phyloP scores from a whole-genome alignment of 2,797 vertebrate genomes.

The Erethizon dorsatum region DNA sequence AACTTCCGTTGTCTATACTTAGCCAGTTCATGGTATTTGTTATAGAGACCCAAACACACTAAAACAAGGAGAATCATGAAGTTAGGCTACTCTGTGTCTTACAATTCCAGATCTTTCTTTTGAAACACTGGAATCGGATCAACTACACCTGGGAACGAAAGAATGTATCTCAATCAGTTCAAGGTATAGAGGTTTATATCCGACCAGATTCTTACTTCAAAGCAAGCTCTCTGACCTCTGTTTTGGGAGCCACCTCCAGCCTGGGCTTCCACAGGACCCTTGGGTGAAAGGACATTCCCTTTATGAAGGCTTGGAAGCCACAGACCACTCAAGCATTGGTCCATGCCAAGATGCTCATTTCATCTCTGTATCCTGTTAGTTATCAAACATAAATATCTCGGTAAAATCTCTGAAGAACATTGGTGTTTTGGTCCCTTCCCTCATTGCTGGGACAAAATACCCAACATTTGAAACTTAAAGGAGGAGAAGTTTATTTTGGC shows the following conservation, averaged over 20 bases:
- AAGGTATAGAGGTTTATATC: neutral
- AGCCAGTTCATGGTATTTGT: neutral
- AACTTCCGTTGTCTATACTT: too few relatives aligned
- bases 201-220: neutral
- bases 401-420: neutral
- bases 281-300: neutral
- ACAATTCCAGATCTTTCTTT: neutral
- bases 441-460: neutral
- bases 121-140: neutral
- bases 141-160: neutral
- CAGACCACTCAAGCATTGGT: neutral
- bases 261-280: neutral
- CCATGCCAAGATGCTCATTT: accelerated
- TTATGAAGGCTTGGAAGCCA: accelerated
- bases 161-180: neutral
- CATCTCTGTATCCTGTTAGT: neutral
- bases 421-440: neutral
- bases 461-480: neutral
- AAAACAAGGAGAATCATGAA: neutral
- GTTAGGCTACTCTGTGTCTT: neutral
- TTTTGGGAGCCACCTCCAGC: neutral
- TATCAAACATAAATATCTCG: neutral
- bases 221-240: neutral
- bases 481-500: neutral
- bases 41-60: neutral